Conservation (phyloP, 2,888 invertebrate species). For the Oligia strigilis region DNA sequence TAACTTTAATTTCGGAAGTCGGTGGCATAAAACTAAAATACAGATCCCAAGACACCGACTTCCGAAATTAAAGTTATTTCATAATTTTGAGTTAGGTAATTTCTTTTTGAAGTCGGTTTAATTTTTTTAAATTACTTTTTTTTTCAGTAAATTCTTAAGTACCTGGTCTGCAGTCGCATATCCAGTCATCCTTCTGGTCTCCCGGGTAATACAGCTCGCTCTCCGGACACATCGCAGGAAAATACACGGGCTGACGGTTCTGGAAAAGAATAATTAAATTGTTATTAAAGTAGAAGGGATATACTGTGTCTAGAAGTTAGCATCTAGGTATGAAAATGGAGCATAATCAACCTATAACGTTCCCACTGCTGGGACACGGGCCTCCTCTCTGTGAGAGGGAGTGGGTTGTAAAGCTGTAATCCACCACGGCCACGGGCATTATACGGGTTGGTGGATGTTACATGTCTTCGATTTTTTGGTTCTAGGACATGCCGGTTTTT, state of each 20-base stretch:
- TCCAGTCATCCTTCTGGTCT: slow-evolving; percentile 92
- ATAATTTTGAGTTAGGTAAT: too few species aligned
- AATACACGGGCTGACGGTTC: slow-evolving; percentile 90
- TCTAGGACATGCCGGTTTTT: not conserved
- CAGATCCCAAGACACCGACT: too few species aligned
- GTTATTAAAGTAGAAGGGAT: not conserved
- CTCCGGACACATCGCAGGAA: slow-evolving; percentile 91
- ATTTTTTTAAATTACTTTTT: not conserved
- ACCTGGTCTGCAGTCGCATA: slow-evolving; percentile 91
- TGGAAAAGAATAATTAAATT: slow-evolving; percentile 63
- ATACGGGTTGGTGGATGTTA: not conserved
- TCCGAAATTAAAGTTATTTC: slow-evolving; percentile 4
- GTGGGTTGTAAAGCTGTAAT: not conserved
- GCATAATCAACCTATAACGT: not conserved
- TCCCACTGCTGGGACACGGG: not conserved
- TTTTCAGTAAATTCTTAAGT: too few species aligned
- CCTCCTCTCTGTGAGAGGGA: not conserved
- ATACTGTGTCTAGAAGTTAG: not conserved
- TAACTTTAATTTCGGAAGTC: too few species aligned
- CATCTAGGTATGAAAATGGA: not conserved
- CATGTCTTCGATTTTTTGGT: not conserved
- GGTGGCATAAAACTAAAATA: too few species aligned
- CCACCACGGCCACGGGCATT: not conserved
- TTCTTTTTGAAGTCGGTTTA: too few species aligned
- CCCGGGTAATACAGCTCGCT: slow-evolving; percentile 93